Evolutionary conservation across 1,140 invertebrate species (phyloP).

Genomic region (Drosophila ananassae): DNA sequence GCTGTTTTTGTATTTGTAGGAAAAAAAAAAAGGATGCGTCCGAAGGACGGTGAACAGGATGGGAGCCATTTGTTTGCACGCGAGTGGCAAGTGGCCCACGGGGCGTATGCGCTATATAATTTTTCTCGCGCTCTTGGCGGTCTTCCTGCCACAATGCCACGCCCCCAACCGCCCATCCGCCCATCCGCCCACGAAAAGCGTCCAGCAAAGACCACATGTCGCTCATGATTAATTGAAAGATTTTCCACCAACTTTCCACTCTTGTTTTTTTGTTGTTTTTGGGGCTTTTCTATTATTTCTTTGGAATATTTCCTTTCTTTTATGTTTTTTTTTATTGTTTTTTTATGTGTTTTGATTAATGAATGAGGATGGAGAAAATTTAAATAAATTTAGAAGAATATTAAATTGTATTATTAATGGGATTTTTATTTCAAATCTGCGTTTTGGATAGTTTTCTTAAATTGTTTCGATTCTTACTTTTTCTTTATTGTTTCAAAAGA

Average conservation of each 20-base stretch:
- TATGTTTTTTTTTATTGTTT: slow-evolving; percentile 11
- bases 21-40: slow-evolving; percentile 11
- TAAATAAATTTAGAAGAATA: slow-evolving; percentile 39
- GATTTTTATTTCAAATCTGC: too few species aligned
- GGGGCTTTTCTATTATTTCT: slow-evolving; percentile 10
- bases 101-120: slow-evolving; percentile 74
- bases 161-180: background rate
- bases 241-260: slow-evolving; percentile 66
- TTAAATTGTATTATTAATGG: background rate
- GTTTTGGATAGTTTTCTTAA: too few species aligned
- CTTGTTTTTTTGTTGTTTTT: slow-evolving; percentile 29
- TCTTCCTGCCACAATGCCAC: slow-evolving; percentile 6
- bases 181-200: slow-evolving; percentile 1
- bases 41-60: slow-evolving; percentile 52
- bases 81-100: slow-evolving; percentile 18
- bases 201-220: slow-evolving; percentile 68
- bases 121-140: slow-evolving; percentile 73
- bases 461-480: too few species aligned
- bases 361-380: slow-evolving; percentile 34
- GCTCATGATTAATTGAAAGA: slow-evolving; percentile 79
- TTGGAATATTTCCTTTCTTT: background rate
- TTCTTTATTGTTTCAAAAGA: too few species aligned
- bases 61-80: slow-evolving; percentile 70
- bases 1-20: background rate
- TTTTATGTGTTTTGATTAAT: slow-evolving; percentile 51